Base-by-base conservation (phyloP, 1,140 invertebrate genomes). In the Drosophila bipectinata region DNA sequence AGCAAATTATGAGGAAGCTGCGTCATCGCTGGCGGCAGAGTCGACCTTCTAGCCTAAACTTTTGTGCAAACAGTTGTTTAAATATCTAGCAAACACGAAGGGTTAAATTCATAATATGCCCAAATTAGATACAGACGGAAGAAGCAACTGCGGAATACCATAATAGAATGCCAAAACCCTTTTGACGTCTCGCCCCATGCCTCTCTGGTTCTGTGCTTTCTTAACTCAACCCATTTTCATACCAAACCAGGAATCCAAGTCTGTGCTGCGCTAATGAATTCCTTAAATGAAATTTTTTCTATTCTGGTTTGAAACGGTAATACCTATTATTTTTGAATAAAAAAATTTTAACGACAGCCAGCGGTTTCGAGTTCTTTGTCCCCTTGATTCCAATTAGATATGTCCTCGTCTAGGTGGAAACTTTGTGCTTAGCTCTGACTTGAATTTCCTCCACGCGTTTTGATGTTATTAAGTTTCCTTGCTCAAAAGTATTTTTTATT, bases 31-130 rank as follows among this genome's bases (percentile, higher is more conserved):
- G 60, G 28, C 72, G 72, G 49, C 72, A 52, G 30, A 21, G 18
- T 28, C 83, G 83, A 87, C 83, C 83, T 87, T 88, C 79, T 63
- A 58, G 83, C 49, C 67, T 87, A 87, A 87, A 87, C 83, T 87
- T 87, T 87, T 87, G 83, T 88, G 83, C 83, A 88, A 87, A 87
- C 83, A 87, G 79, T 87, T 87, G 83, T 87, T 87, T 83, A 83
- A 87, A 87, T 87, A 83, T 87, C 83, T 84, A 88, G 72, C 75
- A 83, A 87, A 87, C 83, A 88, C 82, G 83, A 71, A 87, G 84
- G 83, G 83, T 88, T 87, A 87, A 88, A 88, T 87, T 87, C 83
- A 88, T 87, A 87, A 87, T 87, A 88, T 87, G 75, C 63, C 83
- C 79, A 87, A 87, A 87, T 87, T 87, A 88, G 83, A 87, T 87